phyloP scores from a whole-genome alignment of 1,140 invertebrate genomes.

The Saccostrea cuccullata region DNA sequence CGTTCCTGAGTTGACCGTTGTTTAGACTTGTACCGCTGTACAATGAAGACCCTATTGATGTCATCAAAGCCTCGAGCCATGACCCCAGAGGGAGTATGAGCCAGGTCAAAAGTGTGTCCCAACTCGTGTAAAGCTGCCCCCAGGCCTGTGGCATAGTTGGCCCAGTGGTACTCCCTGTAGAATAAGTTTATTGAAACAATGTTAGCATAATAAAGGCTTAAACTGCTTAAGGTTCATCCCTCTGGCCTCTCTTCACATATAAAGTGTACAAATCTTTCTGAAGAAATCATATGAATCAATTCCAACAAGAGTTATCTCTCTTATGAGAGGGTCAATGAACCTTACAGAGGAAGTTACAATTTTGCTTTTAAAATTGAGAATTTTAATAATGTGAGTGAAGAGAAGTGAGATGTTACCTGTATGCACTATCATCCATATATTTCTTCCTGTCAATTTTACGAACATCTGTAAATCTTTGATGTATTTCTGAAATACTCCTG shows the following conservation, averaged over 20 bases:
- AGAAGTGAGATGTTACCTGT: conserved; percentile 79
- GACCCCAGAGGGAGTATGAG: conserved; percentile 92
- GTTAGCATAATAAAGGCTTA: too few relatives aligned
- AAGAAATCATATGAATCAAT: not conserved
- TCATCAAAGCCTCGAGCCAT: conserved; percentile 97
- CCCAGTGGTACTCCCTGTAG: conserved; percentile 82
- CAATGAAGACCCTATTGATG: conserved; percentile 86
- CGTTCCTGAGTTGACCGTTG: conserved; percentile 43
- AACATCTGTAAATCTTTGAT: conserved; percentile 81
- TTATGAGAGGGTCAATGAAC: too few relatives aligned
- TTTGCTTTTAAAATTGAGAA: too few relatives aligned
- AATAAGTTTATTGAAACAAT: not conserved
- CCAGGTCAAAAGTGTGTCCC: conserved; percentile 95
- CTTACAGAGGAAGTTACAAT: too few relatives aligned
- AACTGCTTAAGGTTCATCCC: too few relatives aligned
- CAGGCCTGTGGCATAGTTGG: conserved; percentile 93
- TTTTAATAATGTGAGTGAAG: too few relatives aligned
- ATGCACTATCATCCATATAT: conserved; percentile 93
- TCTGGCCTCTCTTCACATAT: not conserved
- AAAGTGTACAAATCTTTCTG: too few relatives aligned
- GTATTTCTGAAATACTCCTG: conserved; percentile 84
- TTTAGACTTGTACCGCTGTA: conserved; percentile 64
- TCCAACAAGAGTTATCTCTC: not conserved
- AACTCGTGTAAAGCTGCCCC: conserved; percentile 96
- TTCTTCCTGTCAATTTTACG: conserved; percentile 84